phyloP scores from a whole-genome alignment of 2,888 invertebrate species.

The Willowsia nigromaculata region DNA sequence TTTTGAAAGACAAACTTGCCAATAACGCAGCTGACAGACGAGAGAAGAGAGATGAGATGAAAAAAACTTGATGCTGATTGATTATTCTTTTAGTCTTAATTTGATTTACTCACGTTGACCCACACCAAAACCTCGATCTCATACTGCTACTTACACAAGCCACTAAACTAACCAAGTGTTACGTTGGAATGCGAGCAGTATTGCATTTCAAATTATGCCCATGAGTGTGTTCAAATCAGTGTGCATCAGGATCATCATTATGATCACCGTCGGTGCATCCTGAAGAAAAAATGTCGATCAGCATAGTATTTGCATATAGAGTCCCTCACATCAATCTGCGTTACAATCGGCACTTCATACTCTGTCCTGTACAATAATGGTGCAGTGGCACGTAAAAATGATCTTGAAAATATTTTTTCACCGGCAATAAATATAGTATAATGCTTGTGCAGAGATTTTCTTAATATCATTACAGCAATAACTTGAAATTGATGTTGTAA shows the following conservation, averaged over 20 bases:
- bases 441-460: background rate
- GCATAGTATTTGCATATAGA: background rate
- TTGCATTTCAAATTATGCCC: constrained; percentile 30
- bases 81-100: constrained; percentile 62
- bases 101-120: constrained; percentile 59
- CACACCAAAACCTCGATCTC: constrained; percentile 24
- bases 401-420: background rate
- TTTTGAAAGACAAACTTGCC: constrained; percentile 56
- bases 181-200: constrained; percentile 27
- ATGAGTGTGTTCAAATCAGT: constrained; percentile 1
- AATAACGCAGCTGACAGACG: constrained; percentile 43
- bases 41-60: constrained; percentile 9
- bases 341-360: background rate
- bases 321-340: background rate
- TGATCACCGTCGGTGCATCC: constrained; percentile 16
- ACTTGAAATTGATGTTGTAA: background rate
- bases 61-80: constrained; percentile 71
- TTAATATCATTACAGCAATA: constrained; percentile 1
- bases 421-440: background rate
- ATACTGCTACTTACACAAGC: background rate
- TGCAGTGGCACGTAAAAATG: background rate
- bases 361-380: too few species aligned
- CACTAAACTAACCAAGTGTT: background rate
- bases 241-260: background rate
- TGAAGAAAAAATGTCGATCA: constrained; percentile 14